Evolutionary conservation across 2,113 vertebrate species (phyloP).

Genomic region (Brienomyrus brachyistius): DNA sequence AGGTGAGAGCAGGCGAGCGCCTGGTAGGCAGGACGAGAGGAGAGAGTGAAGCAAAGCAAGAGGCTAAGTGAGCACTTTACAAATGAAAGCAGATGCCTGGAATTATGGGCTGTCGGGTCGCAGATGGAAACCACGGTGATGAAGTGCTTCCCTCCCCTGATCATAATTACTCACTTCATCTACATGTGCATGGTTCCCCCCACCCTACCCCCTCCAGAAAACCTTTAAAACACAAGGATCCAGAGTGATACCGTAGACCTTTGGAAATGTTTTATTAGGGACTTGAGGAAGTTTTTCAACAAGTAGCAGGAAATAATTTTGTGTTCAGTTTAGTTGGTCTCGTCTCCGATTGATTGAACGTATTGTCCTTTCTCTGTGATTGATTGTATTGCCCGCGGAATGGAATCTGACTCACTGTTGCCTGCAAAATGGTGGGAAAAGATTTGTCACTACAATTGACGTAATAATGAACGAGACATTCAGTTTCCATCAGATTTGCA

Average conservation of each 20-base stretch:
- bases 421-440: conserved; percentile 44
- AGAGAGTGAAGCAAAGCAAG: conserved; percentile 23
- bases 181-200: conserved; percentile 53
- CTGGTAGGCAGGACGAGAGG: background rate
- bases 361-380: conserved; percentile 51
- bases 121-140: conserved; percentile 83
- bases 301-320: conserved; percentile 35
- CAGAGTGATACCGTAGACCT: conserved; percentile 32
- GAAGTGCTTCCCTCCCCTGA: conserved; percentile 76
- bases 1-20: background rate
- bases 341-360: conserved; percentile 57
- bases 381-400: conserved; percentile 58
- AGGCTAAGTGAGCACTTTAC: conserved; percentile 78
- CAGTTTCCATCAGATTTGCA: conserved; percentile 61
- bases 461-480: conserved; percentile 67
- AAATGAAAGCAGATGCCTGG: conserved; percentile 96
- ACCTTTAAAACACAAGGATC: conserved; percentile 24
- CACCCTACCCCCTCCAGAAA: background rate
- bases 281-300: conserved; percentile 40
- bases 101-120: conserved; percentile 90
- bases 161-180: conserved; percentile 83
- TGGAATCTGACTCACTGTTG: conserved; percentile 55
- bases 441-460: conserved; percentile 60
- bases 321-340: conserved; percentile 33
- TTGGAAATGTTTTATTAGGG: conserved; percentile 41